Evolutionary conservation across 2,113 vertebrate species (phyloP).

Genomic region (Tragelaphus strepsiceros): DNA sequence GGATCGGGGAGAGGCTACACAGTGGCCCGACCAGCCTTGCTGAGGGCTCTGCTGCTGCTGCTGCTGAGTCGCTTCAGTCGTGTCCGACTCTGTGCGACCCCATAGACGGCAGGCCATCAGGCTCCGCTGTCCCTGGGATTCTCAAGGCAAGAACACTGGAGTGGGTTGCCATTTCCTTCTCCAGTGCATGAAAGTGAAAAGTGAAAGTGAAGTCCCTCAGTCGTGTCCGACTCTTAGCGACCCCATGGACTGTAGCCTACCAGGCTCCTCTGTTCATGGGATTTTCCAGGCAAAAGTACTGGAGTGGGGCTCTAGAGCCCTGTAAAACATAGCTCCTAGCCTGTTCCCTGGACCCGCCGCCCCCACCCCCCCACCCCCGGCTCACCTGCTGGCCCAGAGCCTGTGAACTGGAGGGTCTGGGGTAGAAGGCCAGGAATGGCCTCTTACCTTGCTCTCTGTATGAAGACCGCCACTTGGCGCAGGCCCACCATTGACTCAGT

Average conservation of each 20-base stretch:
- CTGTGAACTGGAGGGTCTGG: neutral
- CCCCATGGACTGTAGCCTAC: too few species aligned
- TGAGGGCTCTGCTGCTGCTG: neutral
- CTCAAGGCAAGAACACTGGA: too few species aligned
- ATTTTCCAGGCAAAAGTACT: too few species aligned
- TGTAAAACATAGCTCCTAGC: neutral
- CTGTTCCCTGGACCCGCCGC: neutral
- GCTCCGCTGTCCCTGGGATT: too few species aligned
- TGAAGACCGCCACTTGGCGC: neutral
- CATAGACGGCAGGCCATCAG: too few species aligned
- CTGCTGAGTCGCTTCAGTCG: too few species aligned
- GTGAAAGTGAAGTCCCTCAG: too few species aligned
- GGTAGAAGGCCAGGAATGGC: neutral
- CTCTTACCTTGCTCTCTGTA: neutral
- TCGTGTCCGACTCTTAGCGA: too few species aligned
- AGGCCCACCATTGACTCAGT: rapidly evolving
- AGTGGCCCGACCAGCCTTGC: neutral
- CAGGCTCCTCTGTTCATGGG: too few species aligned
- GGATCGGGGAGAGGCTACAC: neutral
- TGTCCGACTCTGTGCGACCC: too few species aligned
- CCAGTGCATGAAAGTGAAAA: too few species aligned
- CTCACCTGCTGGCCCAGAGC: neutral
- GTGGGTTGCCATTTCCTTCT: too few species aligned
- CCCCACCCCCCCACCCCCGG: neutral
- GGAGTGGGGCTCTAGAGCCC: neutral